Conservation (phyloP, 2,888 invertebrate species). For the Entomobrya proxima region DNA sequence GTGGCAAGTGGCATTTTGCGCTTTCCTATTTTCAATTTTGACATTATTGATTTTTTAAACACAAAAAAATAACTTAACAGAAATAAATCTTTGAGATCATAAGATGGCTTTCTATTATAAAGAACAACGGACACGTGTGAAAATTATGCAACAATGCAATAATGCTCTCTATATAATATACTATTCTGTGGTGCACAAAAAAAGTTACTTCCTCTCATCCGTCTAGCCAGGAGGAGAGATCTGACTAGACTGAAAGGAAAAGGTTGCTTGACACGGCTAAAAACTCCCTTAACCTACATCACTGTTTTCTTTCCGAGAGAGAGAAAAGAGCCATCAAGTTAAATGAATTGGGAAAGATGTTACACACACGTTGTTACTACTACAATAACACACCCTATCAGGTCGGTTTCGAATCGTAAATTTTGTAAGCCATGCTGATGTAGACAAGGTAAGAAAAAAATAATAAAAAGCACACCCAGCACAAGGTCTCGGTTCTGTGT, state of each 20-base stretch:
- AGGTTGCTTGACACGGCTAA: conserved; percentile 49
- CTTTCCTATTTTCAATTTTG: no score
- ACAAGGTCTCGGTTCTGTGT: conserved; percentile 31
- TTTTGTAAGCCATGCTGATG: conserved; percentile 15
- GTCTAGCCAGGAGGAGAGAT: conserved; percentile 53
- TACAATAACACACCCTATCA: background rate
- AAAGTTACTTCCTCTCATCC: background rate
- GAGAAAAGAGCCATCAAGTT: conserved; percentile 45
- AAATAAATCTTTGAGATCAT: no score
- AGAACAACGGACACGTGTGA: background rate
- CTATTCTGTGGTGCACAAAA: conserved; percentile 3
- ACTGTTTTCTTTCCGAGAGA: no score
- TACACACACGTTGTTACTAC: background rate
- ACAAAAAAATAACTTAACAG: no score
- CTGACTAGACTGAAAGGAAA: conserved; percentile 60
- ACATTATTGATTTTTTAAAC: no score
- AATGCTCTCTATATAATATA: no score
- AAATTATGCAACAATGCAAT: background rate
- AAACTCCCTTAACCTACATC: conserved; percentile 63
- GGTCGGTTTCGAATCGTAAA: conserved; percentile 27
- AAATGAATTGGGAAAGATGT: conserved; percentile 27
- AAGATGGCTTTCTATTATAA: no score
- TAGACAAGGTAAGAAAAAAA: conserved; percentile 9
- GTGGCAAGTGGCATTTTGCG: conserved; percentile 35
- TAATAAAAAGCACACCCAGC: no score